These are phyloP conservation scores for Labroides dimidiatus DNA, from an alignment of 2,797 vertebrate species.

Conservation along the genomic window DNA sequence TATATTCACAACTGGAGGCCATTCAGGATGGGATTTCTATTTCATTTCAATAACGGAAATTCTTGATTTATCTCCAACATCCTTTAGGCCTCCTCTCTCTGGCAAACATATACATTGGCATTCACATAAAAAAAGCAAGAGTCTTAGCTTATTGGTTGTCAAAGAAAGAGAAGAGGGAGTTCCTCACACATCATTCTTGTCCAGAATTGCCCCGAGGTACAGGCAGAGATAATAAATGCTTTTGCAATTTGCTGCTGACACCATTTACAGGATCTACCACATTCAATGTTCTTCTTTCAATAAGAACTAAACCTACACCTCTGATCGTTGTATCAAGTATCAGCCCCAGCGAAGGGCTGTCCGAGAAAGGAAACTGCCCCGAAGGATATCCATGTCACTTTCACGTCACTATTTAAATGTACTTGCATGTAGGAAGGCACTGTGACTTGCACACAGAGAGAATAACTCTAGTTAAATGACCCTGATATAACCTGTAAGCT, in stretches of 20 bases:
- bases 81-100: slow-evolving; percentile 69
- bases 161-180: slow-evolving; percentile 67
- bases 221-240: slow-evolving; percentile 50
- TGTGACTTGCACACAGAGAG: slow-evolving; percentile 80
- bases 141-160: slow-evolving; percentile 82
- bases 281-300: slow-evolving; percentile 56
- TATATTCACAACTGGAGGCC: slow-evolving; percentile 67
- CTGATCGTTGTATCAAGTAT: slow-evolving; percentile 55
- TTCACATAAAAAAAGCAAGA: slow-evolving; percentile 77
- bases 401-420: slow-evolving; percentile 81
- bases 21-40: slow-evolving; percentile 49
- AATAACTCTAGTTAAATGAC: slow-evolving; percentile 63
- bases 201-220: slow-evolving; percentile 66
- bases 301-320: slow-evolving; percentile 61
- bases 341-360: slow-evolving; percentile 9
- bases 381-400: slow-evolving; percentile 76
- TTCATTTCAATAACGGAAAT: slow-evolving; percentile 32
- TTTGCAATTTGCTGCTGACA: slow-evolving; percentile 45
- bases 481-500: slow-evolving; percentile 62
- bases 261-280: slow-evolving; percentile 50
- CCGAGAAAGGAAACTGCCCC: slow-evolving; percentile 44
- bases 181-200: slow-evolving; percentile 56
- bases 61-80: slow-evolving; percentile 37
- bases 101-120: slow-evolving; percentile 81
- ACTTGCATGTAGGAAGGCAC: slow-evolving; percentile 86